Base-by-base conservation (phyloP, 2,888 invertebrate genomes). In the Rhagonycha fulva region DNA sequence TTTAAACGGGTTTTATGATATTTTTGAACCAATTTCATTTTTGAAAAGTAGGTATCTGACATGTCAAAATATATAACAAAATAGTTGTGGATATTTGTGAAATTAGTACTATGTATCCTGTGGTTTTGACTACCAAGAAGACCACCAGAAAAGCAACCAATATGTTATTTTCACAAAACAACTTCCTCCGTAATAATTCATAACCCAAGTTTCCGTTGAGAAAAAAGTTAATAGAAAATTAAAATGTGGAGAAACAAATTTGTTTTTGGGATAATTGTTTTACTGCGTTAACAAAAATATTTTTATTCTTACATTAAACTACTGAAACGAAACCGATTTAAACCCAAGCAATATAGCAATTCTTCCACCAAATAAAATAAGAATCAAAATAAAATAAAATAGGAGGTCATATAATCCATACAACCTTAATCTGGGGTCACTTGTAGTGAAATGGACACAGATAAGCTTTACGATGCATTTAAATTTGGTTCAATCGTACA, bases 401-500 rank as follows among this genome's bases (percentile, higher is more conserved):
- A 79, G 79, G 75, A 75, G 75, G 76, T 67, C 70, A 75, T 71
- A 78, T 68, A 71, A 72, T 77, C 78, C 74, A 73, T 71, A 75
- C 75, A 67, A 75, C 79, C 79, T 74, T 79, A 80, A 80, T 80
- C 79, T 79, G 76, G 78, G 80, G 80, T 80, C 80, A 80, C 79
- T 81, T 80, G 77, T 77, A 81, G 77, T 80, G 80, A 80, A 81
- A 81, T 80, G 80, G 81, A 76, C 81, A 75, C 75, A 79, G 81
- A 81, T 81, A 81, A 81, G 81, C 81, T 77, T 32, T 62, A 19
- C 30, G 62, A 60, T 47, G 72, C 70, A 67, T 75, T 75, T 72
- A 70, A 30, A 72, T 77, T 75, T 75, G 70, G 68, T 77, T 67
- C 72, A 75, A 75, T 75, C 72, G 70, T 78, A 73, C 69, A 71